Evolutionary conservation across 2,888 invertebrate species (phyloP), one percentile per base, ranked within the genome.

Genomic region (Acleris sparsana): DNA sequence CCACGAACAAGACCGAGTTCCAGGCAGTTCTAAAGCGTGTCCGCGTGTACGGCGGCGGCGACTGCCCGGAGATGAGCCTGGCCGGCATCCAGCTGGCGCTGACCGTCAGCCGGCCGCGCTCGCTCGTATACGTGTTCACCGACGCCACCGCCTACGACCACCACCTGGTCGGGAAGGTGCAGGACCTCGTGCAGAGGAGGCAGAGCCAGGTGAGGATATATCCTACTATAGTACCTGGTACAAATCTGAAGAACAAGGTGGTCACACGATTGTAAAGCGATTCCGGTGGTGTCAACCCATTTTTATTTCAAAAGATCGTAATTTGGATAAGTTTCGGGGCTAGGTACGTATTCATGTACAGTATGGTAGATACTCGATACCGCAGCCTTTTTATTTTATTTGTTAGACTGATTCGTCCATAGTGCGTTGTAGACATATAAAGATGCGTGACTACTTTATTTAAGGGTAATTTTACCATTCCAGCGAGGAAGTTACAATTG

Each of bases 121-220:
- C 96, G 0, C 95, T 94, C 78, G 89, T 96, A 48, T 96, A 96
- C 75, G 96, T 96, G 29, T 96, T 96, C 82, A 96, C 96, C 2
- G 96, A 96, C 76, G 96, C 96, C 1, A 93, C 95, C 0, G 94
- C 96, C 0, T 94, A 94, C 62, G 96, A 96, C 79, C 94, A 94
- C 73, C 82, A 91, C 61, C 85, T 94, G 6, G 94, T 95, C 0
- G 93, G 93, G 13, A 91, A 93, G 60, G 95, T 96, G 0, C 82
- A 96, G 11, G 93, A 94, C 67, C 81, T 94, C n/a, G 94, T 96
- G 58, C 96, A 96, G 79, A 93, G 94, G 76, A 96, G 95, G 77
- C 95, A 96, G 79, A 94, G 94, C 72, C 95, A 96, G 93, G 96
- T 95, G 25, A 25, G 16, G 52, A 13, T 22, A 13, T n/a, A n/a